Percentiles rank a stretch among this genome's conserved stretches.
Evolutionary conservation across 2,888 invertebrate species (phyloP).

Genomic region (Caprella mutica): DNA sequence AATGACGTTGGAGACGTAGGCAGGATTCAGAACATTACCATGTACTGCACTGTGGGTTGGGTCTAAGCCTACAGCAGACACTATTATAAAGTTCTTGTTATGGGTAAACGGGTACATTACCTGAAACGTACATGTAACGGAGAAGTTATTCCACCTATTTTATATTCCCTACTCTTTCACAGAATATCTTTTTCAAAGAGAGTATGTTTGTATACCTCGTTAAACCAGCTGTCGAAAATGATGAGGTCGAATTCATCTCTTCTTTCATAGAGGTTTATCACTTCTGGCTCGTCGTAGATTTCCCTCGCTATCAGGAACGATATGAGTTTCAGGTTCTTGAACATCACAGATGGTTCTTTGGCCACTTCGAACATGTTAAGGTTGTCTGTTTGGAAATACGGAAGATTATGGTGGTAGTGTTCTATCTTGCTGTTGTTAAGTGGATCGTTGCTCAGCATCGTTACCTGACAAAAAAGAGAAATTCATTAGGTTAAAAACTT

Average conservation of each 20-base stretch:
- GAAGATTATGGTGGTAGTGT: constrained; percentile 15
- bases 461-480: constrained; percentile 1
- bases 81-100: constrained; percentile 15
- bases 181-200: too few relatives aligned
- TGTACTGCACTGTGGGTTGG: constrained; percentile 15
- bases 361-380: constrained; percentile 16
- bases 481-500: constrained; percentile 4
- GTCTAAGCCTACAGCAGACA: constrained; percentile 16
- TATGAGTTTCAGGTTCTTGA: background rate
- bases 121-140: too few relatives aligned
- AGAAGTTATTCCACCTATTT: too few relatives aligned
- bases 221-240: constrained; percentile 16
- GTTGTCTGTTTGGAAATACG: constrained; percentile 1
- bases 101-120: constrained; percentile 18
- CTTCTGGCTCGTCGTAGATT: constrained; percentile 15
- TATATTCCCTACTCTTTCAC: too few relatives aligned
- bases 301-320: constrained; percentile 12
- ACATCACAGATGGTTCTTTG: background rate
- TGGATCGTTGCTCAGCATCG: constrained; percentile 14
- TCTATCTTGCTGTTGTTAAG: constrained; percentile 12
- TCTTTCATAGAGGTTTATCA: constrained; percentile 15
- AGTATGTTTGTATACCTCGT: too few relatives aligned
- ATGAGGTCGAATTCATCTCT: constrained; percentile 27
- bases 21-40: constrained; percentile 21
- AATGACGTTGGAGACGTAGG: constrained; percentile 8